Base-by-base conservation (phyloP, 1,140 invertebrate genomes). In the Lethocerus indicus region DNA sequence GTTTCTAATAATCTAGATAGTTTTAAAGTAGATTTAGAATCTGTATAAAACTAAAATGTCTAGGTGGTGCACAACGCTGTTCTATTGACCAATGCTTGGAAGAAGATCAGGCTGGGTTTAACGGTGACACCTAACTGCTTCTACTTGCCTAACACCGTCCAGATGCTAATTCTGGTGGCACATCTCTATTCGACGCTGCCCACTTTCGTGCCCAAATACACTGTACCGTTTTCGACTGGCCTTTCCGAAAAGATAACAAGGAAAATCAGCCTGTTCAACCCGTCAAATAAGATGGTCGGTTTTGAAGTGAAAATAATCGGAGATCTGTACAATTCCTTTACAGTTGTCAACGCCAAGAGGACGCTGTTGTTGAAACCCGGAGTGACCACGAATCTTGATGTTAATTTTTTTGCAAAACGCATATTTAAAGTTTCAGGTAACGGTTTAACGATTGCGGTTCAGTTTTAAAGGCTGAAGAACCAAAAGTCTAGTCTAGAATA, bases 1-100 rank as follows among this genome's bases (percentile, higher is more conserved):
- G n/a, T n/a, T n/a, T n/a, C n/a, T n/a, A n/a, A n/a, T n/a, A n/a
- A n/a, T n/a, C n/a, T n/a, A n/a, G n/a, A n/a, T n/a, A n/a, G n/a
- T n/a, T n/a, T n/a, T n/a, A n/a, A n/a, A n/a, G n/a, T n/a, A n/a
- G n/a, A n/a, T n/a, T n/a, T n/a, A n/a, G n/a, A n/a, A n/a, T n/a
- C n/a, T n/a, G n/a, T n/a, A n/a, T n/a, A n/a, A n/a, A n/a, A n/a
- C n/a, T n/a, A n/a, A n/a, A n/a, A n/a, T n/a, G n/a, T n/a, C n/a
- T n/a, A n/a, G n/a, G n/a, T n/a, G n/a, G n/a, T n/a, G n/a, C 67
- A 70, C 40, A 70, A 70, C 44, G 62, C 60, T 1, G 59, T 61
- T 37, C 58, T 60, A 20, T 35, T 67, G 6, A 37, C 57, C 4
- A 55, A 58, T 28, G 58, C 63, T 7, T 68, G 67, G 66, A 61